These are phyloP conservation scores for Ascaphus truei DNA, from an alignment of 2,113 vertebrate genomes.

Conservation along the genomic window DNA sequence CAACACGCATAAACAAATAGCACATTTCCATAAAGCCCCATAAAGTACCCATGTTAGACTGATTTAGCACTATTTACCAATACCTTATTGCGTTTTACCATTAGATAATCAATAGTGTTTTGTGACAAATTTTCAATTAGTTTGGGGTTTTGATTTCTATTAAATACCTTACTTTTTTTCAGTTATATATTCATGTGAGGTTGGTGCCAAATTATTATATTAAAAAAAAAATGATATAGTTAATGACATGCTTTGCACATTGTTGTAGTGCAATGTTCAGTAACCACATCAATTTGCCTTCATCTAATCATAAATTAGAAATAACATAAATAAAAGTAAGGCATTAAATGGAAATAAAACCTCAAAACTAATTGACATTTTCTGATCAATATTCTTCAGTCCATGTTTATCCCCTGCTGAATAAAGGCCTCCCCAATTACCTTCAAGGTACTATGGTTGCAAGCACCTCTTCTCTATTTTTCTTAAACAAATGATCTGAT, in stretches of 20 bases:
- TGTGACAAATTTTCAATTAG: conserved; percentile 69
- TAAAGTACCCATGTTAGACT: conserved; percentile 53
- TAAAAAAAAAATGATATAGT: conserved; percentile 22
- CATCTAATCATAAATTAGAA: no score
- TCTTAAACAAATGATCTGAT: no score
- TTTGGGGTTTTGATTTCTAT: conserved; percentile 60
- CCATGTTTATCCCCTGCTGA: no score
- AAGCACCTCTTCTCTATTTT: no score
- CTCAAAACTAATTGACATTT: no score
- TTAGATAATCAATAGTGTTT: conserved; percentile 59
- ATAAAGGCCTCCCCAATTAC: no score
- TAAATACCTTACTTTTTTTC: conserved; percentile 59
- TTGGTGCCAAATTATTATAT: conserved; percentile 53
- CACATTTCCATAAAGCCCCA: conserved; percentile 45
- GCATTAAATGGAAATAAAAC: no score
- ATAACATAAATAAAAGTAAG: no score
- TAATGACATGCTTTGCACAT: not conserved
- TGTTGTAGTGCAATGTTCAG: not conserved
- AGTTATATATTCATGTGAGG: conserved; percentile 68
- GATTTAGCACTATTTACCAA: conserved; percentile 53
- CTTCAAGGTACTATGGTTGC: no score
- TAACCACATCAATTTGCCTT: no score
- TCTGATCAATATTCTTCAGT: no score
- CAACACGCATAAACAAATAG: conserved; percentile 50
- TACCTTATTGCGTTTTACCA: conserved; percentile 61